Conservation (phyloP, 2,797 vertebrate species). For the Crypturellus tataupa region DNA sequence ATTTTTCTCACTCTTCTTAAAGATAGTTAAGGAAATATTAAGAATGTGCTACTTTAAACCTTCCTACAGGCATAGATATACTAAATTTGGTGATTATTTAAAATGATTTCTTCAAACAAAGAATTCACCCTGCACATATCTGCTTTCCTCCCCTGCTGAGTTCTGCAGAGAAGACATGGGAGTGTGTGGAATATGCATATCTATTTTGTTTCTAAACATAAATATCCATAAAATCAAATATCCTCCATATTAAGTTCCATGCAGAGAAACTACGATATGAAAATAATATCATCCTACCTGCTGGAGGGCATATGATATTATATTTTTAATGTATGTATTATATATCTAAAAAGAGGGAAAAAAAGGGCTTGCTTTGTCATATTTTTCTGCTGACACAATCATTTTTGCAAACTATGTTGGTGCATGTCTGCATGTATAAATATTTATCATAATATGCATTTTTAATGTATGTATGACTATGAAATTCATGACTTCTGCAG, state of each 20-base stretch:
- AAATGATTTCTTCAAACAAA: neutral
- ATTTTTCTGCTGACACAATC: neutral
- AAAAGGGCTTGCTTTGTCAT: neutral
- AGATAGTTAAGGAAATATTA: neutral
- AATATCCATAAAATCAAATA: neutral
- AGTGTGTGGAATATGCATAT: neutral
- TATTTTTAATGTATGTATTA: neutral
- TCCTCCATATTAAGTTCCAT: rapidly evolving
- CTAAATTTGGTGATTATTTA: neutral
- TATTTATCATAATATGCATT: neutral
- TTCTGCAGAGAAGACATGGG: rapidly evolving
- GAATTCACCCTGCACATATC: neutral
- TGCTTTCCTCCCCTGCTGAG: neutral
- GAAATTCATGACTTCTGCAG: neutral
- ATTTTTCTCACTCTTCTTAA: neutral
- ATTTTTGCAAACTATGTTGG: neutral
- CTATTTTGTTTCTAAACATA: neutral
- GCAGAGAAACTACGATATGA: neutral
- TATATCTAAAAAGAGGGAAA: neutral
- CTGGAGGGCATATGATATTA: neutral
- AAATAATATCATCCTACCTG: neutral
- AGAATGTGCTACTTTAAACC: neutral
- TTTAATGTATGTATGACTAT: neutral
- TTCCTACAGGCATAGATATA: neutral
- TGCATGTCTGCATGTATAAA: rapidly evolving